Percentiles rank a stretch among this genome's conserved stretches.
Conservation (phyloP, 2,888 invertebrate genomes). For the Himalopsyche japonica region DNA sequence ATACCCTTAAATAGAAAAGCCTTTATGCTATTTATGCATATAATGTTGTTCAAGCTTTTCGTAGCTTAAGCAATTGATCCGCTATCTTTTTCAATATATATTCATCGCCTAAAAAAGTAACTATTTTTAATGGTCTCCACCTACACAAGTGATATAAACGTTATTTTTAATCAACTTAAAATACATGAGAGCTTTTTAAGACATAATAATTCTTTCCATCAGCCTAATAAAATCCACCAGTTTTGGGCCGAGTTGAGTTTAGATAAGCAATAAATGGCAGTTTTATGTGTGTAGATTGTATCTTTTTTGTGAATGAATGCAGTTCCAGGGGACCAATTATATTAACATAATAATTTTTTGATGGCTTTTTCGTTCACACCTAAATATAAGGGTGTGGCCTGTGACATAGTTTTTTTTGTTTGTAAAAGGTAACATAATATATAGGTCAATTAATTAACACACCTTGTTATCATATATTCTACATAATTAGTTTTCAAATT, state of each 20-base stretch:
- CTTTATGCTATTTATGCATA: too few species aligned
- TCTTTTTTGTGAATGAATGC: not conserved
- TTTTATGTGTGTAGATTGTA: too few species aligned
- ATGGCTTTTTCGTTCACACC: not conserved
- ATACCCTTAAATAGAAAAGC: too few species aligned
- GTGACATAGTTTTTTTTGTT: not conserved
- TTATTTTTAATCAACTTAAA: not conserved
- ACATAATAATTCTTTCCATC: not conserved
- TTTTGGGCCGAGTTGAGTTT: too few species aligned
- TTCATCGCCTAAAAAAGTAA: too few species aligned
- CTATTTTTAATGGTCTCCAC: not conserved
- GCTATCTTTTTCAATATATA: too few species aligned
- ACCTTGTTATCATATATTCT: not conserved
- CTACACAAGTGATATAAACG: not conserved
- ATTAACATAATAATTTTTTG: not conserved
- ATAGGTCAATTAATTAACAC: not conserved
- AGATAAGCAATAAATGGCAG: too few species aligned
- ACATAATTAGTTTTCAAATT: too few species aligned
- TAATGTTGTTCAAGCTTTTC: too few species aligned
- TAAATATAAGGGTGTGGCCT: not conserved
- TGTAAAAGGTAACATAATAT: not conserved
- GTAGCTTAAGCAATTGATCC: too few species aligned
- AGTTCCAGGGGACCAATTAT: not conserved
- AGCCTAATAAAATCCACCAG: too few species aligned
- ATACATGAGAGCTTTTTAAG: not conserved